Percentiles rank a stretch among this genome's conserved stretches.
Evolutionary conservation across 2,113 vertebrate species (phyloP).

Genomic region (Siniperca chuatsi): DNA sequence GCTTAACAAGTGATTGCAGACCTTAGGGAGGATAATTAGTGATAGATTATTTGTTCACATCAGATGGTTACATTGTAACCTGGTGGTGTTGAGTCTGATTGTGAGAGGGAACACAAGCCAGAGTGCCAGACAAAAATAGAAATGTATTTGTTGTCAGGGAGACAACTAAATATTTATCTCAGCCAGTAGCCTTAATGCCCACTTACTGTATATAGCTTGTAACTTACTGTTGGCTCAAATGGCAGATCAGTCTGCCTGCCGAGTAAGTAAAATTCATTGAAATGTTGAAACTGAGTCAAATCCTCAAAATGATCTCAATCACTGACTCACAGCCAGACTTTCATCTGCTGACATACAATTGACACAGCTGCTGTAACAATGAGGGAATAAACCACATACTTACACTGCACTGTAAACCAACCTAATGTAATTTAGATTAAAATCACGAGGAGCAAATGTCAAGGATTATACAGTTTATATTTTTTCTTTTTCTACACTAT

Average conservation of each 20-base stretch:
- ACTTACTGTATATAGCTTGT: conserved; percentile 42
- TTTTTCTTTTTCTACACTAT: not conserved
- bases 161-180: conserved; percentile 75
- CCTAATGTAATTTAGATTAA: not conserved
- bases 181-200: conserved; percentile 35
- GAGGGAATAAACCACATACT: not conserved
- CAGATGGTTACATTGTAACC: conserved; percentile 29
- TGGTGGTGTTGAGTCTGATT: conserved; percentile 36
- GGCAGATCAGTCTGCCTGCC: not conserved
- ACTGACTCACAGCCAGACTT: conserved; percentile 37
- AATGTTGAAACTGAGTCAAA: conserved; percentile 24
- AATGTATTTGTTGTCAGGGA: conserved; percentile 69
- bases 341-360: conserved; percentile 12
- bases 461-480: not conserved
- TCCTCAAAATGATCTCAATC: not conserved
- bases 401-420: not conserved
- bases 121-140: conserved; percentile 61
- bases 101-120: conserved; percentile 9
- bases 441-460: not conserved
- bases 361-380: conserved; percentile 12
- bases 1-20: conserved; percentile 32
- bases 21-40: conserved; percentile 7
- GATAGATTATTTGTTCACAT: conserved; percentile 29
- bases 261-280: not conserved
- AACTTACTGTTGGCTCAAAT: conserved; percentile 33